Conservation (phyloP, 2,113 vertebrate genomes). For the Gadus chalcogrammus region DNA sequence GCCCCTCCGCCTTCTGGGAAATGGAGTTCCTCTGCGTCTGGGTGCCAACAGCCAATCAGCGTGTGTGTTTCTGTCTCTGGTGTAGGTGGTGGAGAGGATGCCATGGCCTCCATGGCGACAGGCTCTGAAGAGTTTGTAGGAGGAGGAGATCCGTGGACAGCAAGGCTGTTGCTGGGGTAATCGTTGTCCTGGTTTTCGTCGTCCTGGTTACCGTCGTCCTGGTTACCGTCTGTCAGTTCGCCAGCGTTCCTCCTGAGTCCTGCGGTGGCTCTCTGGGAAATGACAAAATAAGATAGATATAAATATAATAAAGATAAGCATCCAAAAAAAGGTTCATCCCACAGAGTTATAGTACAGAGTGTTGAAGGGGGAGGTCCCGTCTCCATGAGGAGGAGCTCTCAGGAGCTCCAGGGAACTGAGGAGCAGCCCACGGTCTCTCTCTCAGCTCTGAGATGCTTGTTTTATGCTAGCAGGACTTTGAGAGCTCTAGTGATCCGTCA, state of each 20-base stretch:
- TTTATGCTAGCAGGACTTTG: too few species aligned
- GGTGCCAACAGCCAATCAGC: slow-evolving; percentile 23
- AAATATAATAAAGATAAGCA: neutral
- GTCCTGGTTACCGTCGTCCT: slow-evolving; percentile 12
- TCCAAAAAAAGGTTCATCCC: too few species aligned
- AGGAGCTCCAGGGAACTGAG: too few species aligned
- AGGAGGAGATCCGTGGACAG: slow-evolving; percentile 3
- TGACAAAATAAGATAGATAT: neutral
- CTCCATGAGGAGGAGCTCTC: too few species aligned
- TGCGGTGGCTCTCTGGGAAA: slow-evolving; percentile 56
- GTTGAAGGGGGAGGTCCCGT: too few species aligned
- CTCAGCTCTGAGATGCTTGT: too few species aligned
- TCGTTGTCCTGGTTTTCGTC: neutral
- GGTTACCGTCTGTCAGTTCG: slow-evolving; percentile 52
- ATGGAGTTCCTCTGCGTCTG: slow-evolving; percentile 32
- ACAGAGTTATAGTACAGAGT: too few species aligned
- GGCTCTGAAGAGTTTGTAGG: slow-evolving; percentile 20
- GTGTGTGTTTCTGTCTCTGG: slow-evolving; percentile 38
- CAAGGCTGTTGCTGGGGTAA: neutral
- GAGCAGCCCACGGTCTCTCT: too few species aligned
- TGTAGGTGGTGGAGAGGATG: slow-evolving; percentile 23
- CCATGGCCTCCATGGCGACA: slow-evolving; percentile 53
- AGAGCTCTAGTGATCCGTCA: too few species aligned
- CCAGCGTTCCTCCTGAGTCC: slow-evolving; percentile 48
- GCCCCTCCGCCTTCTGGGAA: slow-evolving; percentile 27